Conservation (phyloP, 30 jellyfish, hydroid and myxozoan species). For the Aurelia sp. region DNA sequence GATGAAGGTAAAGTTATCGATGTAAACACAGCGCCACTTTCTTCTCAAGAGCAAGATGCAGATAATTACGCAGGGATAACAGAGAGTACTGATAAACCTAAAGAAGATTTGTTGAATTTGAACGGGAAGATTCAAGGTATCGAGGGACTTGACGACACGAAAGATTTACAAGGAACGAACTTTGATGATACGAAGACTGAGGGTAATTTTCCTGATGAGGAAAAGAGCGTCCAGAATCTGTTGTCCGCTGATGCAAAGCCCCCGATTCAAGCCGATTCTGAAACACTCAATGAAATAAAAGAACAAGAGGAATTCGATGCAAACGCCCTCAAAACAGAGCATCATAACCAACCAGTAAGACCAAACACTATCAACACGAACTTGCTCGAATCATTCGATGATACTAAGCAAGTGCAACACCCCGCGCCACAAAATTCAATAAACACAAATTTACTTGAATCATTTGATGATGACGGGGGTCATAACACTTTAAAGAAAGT, state of each 20-base stretch:
- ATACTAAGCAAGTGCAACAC: conserved; percentile 3
- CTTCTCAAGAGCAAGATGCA: not conserved
- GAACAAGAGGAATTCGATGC: conserved; percentile 50
- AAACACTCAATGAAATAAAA: conserved; percentile 35
- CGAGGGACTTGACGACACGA: conserved; percentile 32
- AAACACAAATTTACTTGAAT: conserved; percentile 35
- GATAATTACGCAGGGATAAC: conserved; percentile 62
- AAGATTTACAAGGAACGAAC: not conserved
- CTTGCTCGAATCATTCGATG: conserved; percentile 28
- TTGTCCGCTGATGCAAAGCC: conserved; percentile 22
- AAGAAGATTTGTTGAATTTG: conserved; percentile 48
- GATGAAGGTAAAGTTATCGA: not conserved
- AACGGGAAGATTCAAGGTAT: conserved; percentile 55
- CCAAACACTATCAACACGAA: conserved; percentile 48
- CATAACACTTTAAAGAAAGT: not conserved
- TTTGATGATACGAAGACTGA: not conserved
- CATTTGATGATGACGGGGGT: conserved; percentile 27
- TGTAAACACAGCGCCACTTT: not conserved
- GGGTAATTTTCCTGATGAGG: conserved; percentile 1
- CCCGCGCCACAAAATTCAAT: conserved; percentile 43
- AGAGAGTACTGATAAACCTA: conserved; percentile 29
- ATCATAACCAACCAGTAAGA: conserved; percentile 3
- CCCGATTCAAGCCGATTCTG: conserved; percentile 19
- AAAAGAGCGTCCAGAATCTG: conserved; percentile 15
- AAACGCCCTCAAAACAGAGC: conserved; percentile 46